These are phyloP conservation scores for Aldabrachelys gigantea DNA, from an alignment of 2,113 vertebrate genomes.

Conservation along the genomic window DNA sequence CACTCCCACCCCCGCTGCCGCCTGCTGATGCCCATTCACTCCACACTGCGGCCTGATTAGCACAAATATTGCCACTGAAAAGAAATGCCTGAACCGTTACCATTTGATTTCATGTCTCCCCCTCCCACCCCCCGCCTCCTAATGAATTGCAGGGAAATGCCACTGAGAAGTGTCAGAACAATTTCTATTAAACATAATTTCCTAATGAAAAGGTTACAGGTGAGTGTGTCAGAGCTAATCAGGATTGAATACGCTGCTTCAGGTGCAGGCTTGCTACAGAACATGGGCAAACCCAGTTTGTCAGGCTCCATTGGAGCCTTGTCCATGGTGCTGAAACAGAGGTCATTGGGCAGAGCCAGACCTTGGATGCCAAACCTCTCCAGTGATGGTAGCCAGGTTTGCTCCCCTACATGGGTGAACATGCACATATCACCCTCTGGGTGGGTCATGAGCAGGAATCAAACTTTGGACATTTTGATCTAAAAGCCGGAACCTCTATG, in stretches of 20 bases:
- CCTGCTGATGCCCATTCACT: slow-evolving; percentile 8
- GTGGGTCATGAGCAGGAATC: neutral
- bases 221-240: slow-evolving; percentile 72
- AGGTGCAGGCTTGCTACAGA: neutral
- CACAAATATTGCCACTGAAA: slow-evolving; percentile 23
- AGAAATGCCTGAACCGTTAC: neutral
- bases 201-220: slow-evolving; percentile 83
- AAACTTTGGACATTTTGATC: neutral
- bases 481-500: neutral
- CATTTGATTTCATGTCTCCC: neutral
- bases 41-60: slow-evolving; percentile 13
- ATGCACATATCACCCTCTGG: neutral
- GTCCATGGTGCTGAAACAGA: neutral
- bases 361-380: neutral
- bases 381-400: neutral
- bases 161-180: slow-evolving; percentile 82
- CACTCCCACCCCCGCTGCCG: neutral
- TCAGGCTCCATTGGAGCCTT: neutral
- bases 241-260: slow-evolving; percentile 68
- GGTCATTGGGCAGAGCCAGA: neutral
- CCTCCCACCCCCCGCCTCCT: slow-evolving; percentile 29
- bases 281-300: neutral
- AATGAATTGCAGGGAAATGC: slow-evolving; percentile 70
- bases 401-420: neutral
- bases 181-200: slow-evolving; percentile 84